Percentiles rank a stretch among this genome's conserved stretches.
Evolutionary conservation across 2,888 invertebrate genomes (phyloP).

Genomic region (Diarsia rubi): DNA sequence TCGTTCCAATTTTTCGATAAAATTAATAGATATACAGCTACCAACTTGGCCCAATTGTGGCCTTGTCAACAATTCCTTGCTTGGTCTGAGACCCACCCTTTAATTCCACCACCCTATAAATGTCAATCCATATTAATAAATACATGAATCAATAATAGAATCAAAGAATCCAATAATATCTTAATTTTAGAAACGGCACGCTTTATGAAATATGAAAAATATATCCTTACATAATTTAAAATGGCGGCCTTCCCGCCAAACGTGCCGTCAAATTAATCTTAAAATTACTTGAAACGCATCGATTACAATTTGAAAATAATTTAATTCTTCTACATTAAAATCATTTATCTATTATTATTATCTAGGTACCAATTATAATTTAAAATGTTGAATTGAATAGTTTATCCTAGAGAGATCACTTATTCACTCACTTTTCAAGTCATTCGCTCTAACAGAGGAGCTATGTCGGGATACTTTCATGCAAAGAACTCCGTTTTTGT

Average conservation of each 20-base stretch:
- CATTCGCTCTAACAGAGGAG: conserved; percentile 84
- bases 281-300: conserved; percentile 29
- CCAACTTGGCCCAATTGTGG: conserved; percentile 40
- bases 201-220: conserved; percentile 38
- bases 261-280: conserved; percentile 41
- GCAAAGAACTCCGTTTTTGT: conserved; percentile 97
- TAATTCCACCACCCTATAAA: conserved; percentile 12
- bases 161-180: conserved; percentile 30
- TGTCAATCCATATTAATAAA: conserved; percentile 26
- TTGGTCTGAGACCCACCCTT: conserved; percentile 56
- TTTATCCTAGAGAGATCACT: conserved; percentile 78
- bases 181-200: conserved; percentile 39
- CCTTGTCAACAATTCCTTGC: conserved; percentile 43
- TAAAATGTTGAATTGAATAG: conserved; percentile 39
- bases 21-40: conserved; percentile 55
- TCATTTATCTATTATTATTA: too few species aligned
- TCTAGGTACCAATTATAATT: conserved; percentile 30
- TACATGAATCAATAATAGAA: conserved; percentile 39
- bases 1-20: conserved; percentile 73
- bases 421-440: conserved; percentile 79
- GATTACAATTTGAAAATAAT: conserved; percentile 49
- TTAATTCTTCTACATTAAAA: conserved; percentile 37
- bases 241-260: conserved; percentile 27
- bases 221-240: conserved; percentile 26
- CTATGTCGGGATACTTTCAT: conserved; percentile 91